Evolutionary conservation across 2,888 invertebrate species (phyloP).

Genomic region (Parnassius orleans): DNA sequence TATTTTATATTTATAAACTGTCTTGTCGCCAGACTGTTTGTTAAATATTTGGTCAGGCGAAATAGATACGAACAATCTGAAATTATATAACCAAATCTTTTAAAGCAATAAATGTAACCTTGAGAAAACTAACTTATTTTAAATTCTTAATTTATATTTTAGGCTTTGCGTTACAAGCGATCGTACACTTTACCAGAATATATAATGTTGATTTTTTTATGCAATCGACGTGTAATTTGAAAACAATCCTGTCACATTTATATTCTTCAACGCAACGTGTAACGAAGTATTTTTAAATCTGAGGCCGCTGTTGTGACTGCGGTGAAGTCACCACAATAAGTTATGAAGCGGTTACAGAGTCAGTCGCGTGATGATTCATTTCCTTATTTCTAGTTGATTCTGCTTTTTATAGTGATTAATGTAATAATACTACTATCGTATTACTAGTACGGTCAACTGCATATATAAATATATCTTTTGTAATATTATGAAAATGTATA

Average conservation of each 20-base stretch:
- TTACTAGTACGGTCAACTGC: too few species aligned
- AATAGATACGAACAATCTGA: background rate
- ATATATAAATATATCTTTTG: too few species aligned
- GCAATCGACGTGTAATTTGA: constrained; percentile 8
- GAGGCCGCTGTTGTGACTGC: constrained; percentile 28
- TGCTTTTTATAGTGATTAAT: constrained; percentile 8
- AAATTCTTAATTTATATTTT: too few species aligned
- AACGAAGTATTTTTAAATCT: constrained; percentile 34
- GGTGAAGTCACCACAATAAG: constrained; percentile 40
- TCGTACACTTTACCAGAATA: too few species aligned
- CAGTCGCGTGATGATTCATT: constrained; percentile 41
- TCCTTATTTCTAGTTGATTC: constrained; percentile 26
- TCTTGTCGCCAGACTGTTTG: background rate
- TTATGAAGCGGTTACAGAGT: constrained; percentile 34
- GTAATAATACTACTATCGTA: too few species aligned
- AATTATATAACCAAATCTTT: too few species aligned
- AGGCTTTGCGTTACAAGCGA: too few species aligned
- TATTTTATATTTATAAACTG: background rate
- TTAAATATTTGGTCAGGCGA: constrained; percentile 1
- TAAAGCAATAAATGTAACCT: too few species aligned
- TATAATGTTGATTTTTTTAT: background rate
- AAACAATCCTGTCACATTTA: constrained; percentile 15
- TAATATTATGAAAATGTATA: too few species aligned
- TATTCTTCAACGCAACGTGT: constrained; percentile 17
- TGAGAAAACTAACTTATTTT: too few species aligned